These are phyloP conservation scores for Serrognathus titanus DNA, from an alignment of 2,888 invertebrate genomes.

Conservation along the genomic window DNA sequence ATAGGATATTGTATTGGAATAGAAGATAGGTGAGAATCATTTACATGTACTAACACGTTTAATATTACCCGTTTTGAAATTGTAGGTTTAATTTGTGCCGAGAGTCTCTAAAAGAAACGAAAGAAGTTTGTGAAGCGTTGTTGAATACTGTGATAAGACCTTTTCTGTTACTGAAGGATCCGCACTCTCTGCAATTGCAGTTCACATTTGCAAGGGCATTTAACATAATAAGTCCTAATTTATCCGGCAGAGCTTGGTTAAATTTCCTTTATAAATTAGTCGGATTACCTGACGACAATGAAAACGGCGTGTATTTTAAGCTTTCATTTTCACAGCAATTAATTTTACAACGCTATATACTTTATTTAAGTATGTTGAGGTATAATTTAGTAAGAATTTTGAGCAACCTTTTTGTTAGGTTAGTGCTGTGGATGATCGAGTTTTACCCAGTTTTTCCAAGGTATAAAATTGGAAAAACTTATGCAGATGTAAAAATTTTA, in stretches of 20 bases:
- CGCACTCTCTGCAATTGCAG: slow-evolving; percentile 7
- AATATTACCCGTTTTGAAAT: background rate
- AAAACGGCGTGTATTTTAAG: too few species aligned
- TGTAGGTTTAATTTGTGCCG: slow-evolving; percentile 69
- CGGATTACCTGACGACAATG: too few species aligned
- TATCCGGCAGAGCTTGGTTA: slow-evolving; percentile 1
- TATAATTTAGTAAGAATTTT: too few species aligned
- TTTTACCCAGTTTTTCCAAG: too few species aligned
- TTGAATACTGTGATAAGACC: slow-evolving; percentile 61
- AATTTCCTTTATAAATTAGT: slow-evolving; percentile 11
- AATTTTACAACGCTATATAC: too few species aligned
- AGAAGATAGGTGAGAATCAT: slow-evolving; percentile 62
- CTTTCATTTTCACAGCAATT: too few species aligned
- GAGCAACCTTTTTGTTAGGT: too few species aligned
- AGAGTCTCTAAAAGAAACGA: slow-evolving; percentile 60
- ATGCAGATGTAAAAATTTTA: too few species aligned
- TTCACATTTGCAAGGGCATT: slow-evolving; percentile 8
- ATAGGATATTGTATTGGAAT: slow-evolving; percentile 80
- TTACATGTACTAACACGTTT: background rate
- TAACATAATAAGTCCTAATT: background rate
- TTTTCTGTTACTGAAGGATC: slow-evolving; percentile 29
- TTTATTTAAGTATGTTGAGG: too few species aligned
- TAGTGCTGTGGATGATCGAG: too few species aligned
- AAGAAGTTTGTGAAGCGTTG: slow-evolving; percentile 56
- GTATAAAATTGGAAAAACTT: too few species aligned